Conservation (phyloP, 2,797 vertebrate species). For the Takifugu ocellatus region DNA sequence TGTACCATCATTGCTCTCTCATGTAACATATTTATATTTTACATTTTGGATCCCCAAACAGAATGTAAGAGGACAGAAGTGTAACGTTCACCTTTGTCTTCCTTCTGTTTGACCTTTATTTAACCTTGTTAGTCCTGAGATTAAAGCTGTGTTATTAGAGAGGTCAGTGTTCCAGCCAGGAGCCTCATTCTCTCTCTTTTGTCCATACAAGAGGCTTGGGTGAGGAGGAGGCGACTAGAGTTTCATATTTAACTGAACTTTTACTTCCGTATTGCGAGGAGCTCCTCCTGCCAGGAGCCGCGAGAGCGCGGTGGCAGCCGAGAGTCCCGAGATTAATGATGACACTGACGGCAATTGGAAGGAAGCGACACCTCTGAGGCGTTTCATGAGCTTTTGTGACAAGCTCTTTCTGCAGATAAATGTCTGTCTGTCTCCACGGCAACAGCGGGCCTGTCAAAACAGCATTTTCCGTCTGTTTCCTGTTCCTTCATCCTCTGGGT, state of each 20-base stretch:
- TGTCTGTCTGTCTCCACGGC: slow-evolving; percentile 11
- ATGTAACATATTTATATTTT: no score
- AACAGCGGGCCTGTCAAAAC: not conserved
- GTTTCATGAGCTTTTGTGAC: slow-evolving; percentile 27
- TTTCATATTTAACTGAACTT: not conserved
- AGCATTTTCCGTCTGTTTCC: not conserved
- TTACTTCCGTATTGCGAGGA: not conserved
- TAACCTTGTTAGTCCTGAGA: no score
- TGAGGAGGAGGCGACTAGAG: not conserved
- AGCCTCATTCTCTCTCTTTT: no score
- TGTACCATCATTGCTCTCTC: no score
- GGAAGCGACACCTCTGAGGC: slow-evolving; percentile 17
- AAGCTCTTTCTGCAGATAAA: slow-evolving; percentile 31
- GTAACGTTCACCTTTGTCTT: no score
- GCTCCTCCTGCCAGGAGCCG: not conserved
- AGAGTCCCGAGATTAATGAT: slow-evolving; percentile 9
- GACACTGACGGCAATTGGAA: slow-evolving; percentile 17
- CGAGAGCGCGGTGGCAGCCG: slow-evolving; percentile 5
- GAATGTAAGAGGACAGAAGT: no score
- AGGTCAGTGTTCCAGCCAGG: no score
- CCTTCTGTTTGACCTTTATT: no score
- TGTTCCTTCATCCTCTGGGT: not conserved
- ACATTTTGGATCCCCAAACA: no score
- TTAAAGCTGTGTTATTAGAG: no score
- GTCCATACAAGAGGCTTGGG: not conserved